These are phyloP conservation scores for Berghia stephanieae DNA, from an alignment of 1,140 invertebrate genomes.

Conservation along the genomic window DNA sequence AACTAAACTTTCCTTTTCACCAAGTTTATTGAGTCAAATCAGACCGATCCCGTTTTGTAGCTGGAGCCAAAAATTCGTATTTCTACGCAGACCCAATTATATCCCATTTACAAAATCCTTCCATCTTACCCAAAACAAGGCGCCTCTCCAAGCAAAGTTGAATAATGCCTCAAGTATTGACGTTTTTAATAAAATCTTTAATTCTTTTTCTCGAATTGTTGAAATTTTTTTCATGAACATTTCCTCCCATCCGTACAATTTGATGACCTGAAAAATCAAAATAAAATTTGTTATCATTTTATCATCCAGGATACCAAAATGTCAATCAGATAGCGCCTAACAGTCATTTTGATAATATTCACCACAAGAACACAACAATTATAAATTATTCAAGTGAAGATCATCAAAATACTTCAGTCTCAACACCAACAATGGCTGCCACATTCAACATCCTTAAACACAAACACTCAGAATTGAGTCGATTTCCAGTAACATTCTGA, in stretches of 20 bases:
- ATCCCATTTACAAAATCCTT: background rate
- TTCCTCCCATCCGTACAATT: conserved; percentile 55
- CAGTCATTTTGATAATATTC: no score
- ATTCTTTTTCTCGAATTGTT: conserved; percentile 61
- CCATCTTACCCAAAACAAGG: conserved; percentile 79
- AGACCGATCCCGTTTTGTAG: background rate
- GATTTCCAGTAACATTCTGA: no score
- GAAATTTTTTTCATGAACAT: conserved; percentile 65
- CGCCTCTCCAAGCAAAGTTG: conserved; percentile 92
- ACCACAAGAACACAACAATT: no score
- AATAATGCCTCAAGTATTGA: conserved; percentile 72
- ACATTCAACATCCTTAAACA: no score
- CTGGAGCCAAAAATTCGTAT: no score
- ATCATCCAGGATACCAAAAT: no score
- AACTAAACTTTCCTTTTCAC: background rate
- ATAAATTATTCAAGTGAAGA: no score
- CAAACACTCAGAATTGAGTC: no score
- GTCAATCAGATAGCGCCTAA: no score
- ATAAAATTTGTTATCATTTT: no score
- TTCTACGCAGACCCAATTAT: background rate
- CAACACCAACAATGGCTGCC: no score
- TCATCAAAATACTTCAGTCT: no score
- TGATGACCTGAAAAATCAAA: conserved; percentile 46
- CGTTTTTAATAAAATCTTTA: conserved; percentile 62
- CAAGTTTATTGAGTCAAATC: background rate